A percentile compares a stretch with the other conserved stretches of the same genome.
Conservation (phyloP, 2,797 vertebrate species). For the Xenopus petersii region DNA sequence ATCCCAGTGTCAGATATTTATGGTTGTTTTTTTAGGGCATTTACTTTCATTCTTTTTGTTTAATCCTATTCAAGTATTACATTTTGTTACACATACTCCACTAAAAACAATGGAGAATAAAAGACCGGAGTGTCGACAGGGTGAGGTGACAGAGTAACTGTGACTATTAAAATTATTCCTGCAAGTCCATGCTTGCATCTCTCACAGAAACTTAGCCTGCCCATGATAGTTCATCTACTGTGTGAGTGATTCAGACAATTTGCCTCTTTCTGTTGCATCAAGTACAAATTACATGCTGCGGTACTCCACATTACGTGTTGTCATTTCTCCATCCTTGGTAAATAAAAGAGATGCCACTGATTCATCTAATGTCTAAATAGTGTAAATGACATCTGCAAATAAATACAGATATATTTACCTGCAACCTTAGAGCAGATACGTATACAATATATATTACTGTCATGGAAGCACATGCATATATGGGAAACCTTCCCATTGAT, state of each 20-base stretch:
- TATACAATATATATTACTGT: no score
- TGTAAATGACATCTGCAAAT: neutral
- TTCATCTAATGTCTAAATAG: neutral
- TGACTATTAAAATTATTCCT: conserved; percentile 34
- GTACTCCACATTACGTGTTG: neutral
- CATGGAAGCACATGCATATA: no score
- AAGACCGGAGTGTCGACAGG: neutral
- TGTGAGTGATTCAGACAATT: conserved; percentile 63
- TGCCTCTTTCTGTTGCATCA: conserved; percentile 66
- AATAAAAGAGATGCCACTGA: neutral
- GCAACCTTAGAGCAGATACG: no score
- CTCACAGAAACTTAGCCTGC: conserved; percentile 59
- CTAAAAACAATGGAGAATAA: neutral
- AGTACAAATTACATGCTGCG: conserved; percentile 7
- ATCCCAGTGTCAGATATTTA: no score
- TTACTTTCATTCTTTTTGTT: no score
- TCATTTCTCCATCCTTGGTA: neutral
- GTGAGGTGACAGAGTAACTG: neutral
- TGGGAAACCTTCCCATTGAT: no score
- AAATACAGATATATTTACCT: neutral
- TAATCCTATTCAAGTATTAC: no score
- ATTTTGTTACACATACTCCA: no score
- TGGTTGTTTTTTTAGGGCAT: no score
- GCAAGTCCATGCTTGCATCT: conserved; percentile 61
- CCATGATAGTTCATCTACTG: conserved; percentile 57